Evolutionary conservation across 2,888 invertebrate species (phyloP).

Genomic region (Endotricha flammealis): DNA sequence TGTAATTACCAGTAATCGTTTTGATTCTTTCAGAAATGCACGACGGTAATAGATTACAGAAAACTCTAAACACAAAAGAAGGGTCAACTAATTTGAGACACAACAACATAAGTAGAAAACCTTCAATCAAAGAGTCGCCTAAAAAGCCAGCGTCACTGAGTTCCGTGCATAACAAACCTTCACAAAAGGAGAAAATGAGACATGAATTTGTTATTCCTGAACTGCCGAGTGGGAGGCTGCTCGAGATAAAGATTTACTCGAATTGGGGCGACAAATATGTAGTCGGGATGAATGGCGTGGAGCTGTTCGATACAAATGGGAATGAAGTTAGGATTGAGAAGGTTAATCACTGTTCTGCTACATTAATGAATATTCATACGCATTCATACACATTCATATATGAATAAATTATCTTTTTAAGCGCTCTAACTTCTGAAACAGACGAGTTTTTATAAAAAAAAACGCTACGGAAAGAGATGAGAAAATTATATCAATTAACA

Average conservation of each 20-base stretch:
- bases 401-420: too few relatives aligned
- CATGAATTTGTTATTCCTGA: constrained; percentile 86
- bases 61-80: constrained; percentile 33
- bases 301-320: constrained; percentile 83
- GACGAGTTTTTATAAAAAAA: too few relatives aligned
- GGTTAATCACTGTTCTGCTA: constrained; percentile 72
- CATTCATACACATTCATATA: too few relatives aligned
- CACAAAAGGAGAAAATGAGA: constrained; percentile 39
- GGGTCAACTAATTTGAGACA: constrained; percentile 24
- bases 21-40: constrained; percentile 37
- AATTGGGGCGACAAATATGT: constrained; percentile 91
- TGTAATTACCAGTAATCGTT: too few relatives aligned
- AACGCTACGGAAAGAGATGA: too few relatives aligned
- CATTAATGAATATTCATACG: too few relatives aligned
- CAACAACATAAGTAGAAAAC: constrained; percentile 27
- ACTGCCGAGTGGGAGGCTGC: constrained; percentile 81
- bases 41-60: constrained; percentile 33
- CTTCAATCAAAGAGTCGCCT: constrained; percentile 31
- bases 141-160: constrained; percentile 40
- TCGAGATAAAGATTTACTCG: constrained; percentile 82
- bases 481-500: too few relatives aligned
- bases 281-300: constrained; percentile 88
- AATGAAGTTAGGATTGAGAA: constrained; percentile 77
- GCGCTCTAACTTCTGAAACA: too few relatives aligned
- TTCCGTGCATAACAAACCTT: constrained; percentile 36